phyloP scores from a whole-genome alignment of 2,113 vertebrate genomes.

The Gymnarchus niloticus region DNA sequence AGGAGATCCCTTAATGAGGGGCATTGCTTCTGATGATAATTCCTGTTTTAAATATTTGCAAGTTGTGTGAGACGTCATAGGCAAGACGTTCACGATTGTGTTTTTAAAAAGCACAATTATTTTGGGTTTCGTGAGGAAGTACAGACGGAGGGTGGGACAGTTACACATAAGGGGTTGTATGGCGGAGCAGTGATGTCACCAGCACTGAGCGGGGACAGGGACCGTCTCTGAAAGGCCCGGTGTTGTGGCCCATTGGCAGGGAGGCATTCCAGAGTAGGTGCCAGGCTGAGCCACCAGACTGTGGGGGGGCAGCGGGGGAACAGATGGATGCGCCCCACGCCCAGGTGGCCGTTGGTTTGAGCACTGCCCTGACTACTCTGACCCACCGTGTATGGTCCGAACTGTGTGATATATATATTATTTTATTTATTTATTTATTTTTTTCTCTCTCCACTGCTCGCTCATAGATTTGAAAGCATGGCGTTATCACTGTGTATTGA shows the following conservation, averaged over 20 bases:
- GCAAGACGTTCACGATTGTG: neutral
- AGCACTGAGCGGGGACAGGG: constrained; percentile 17
- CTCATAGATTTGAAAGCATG: neutral
- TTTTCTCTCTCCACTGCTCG: neutral
- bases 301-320: constrained; percentile 30
- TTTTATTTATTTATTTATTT: neutral
- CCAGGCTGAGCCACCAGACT: constrained; percentile 35
- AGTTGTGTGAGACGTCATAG: neutral
- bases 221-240: constrained; percentile 2
- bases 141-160: neutral
- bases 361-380: constrained; percentile 13
- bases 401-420: too few relatives aligned
- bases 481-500: too few relatives aligned
- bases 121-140: neutral
- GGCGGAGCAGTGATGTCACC: constrained; percentile 15
- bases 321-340: constrained; percentile 51
- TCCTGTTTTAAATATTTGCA: neutral
- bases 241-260: constrained; percentile 34
- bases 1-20: too few relatives aligned
- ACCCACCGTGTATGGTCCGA: neutral
- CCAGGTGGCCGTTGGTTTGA: constrained; percentile 29
- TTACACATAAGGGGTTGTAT: neutral
- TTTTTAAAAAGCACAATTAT: neutral
- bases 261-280: constrained; percentile 39
- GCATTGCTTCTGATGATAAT: neutral